Conservation (phyloP, 2,888 invertebrate genomes). For the Eumerus sabulonum region DNA sequence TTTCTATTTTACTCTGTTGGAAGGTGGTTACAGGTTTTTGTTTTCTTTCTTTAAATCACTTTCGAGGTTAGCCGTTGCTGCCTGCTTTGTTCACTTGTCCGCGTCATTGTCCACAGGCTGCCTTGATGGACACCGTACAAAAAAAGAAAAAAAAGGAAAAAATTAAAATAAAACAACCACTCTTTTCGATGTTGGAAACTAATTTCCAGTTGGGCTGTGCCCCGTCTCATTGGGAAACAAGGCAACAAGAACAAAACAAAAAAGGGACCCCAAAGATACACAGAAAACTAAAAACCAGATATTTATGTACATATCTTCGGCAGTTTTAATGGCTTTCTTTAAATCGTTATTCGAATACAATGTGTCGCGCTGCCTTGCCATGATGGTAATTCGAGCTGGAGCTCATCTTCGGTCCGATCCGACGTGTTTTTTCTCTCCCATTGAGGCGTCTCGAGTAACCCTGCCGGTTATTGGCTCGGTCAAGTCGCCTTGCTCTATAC, state of each 20-base stretch:
- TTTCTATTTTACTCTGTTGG: neutral
- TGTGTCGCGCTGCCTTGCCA: conserved; percentile 51
- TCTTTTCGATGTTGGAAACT: conserved; percentile 14
- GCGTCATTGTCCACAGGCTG: conserved; percentile 28
- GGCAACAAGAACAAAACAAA: conserved; percentile 14
- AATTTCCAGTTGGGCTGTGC: conserved; percentile 40
- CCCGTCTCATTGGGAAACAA: neutral
- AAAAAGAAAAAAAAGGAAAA: neutral
- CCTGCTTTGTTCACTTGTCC: neutral
- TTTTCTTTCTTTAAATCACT: conserved; percentile 23
- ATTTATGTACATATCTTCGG: conserved; percentile 65
- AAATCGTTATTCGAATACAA: conserved; percentile 66
- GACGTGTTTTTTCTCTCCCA: conserved; percentile 35
- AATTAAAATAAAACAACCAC: conserved; percentile 18
- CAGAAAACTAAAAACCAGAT: conserved; percentile 43
- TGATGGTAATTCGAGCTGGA: conserved; percentile 56
- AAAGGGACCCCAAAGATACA: conserved; percentile 6
- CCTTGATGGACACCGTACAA: conserved; percentile 13
- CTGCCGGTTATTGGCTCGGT: conserved; percentile 43
- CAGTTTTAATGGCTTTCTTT: conserved; percentile 65
- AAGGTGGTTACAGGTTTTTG: conserved; percentile 50
- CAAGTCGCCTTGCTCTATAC: conserved; percentile 30
- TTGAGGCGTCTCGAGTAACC: conserved; percentile 30
- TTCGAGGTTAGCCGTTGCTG: conserved; percentile 45
- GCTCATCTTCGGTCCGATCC: neutral